Evolutionary conservation across 2,888 invertebrate genomes (phyloP).

Genomic region (Barypeithes pellucidus): DNA sequence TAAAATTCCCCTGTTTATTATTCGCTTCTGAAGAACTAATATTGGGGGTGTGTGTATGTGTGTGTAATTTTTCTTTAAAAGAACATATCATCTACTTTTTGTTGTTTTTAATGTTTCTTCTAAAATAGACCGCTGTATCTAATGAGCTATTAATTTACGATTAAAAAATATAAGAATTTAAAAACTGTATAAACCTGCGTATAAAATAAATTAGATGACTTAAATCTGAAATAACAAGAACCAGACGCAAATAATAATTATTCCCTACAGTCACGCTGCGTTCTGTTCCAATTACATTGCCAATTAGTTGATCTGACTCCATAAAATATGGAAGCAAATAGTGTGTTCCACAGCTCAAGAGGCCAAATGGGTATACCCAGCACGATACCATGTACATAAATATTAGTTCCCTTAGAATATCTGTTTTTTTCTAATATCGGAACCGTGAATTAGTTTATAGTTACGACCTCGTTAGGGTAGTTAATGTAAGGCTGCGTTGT

Average conservation of each 20-base stretch:
- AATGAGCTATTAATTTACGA: background rate
- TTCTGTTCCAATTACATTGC: conserved; percentile 47
- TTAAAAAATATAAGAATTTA: conserved; percentile 6
- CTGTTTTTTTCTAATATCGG: too few relatives aligned
- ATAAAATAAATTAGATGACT: conserved; percentile 30
- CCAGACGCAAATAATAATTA: conserved; percentile 35
- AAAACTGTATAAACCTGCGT: conserved; percentile 12
- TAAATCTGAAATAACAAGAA: conserved; percentile 27
- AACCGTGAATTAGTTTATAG: too few relatives aligned
- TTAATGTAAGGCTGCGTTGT: too few relatives aligned
- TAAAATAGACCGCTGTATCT: background rate
- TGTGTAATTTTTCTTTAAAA: too few relatives aligned
- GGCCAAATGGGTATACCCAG: background rate
- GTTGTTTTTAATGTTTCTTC: background rate
- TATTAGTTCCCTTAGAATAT: too few relatives aligned
- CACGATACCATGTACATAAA: background rate
- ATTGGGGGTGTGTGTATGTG: too few relatives aligned
- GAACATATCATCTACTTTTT: too few relatives aligned
- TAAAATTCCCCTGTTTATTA: too few relatives aligned
- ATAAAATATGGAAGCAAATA: conserved; percentile 18
- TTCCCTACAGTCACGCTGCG: conserved; percentile 48
- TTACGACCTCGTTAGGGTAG: too few relatives aligned
- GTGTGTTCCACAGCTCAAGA: background rate
- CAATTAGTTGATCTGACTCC: conserved; percentile 38
- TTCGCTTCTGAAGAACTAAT: too few relatives aligned